A percentile compares a stretch with the other conserved stretches of the same genome.
Evolutionary conservation across 2,797 vertebrate genomes (phyloP).

Genomic region (Aeoliscus strigatus): DNA sequence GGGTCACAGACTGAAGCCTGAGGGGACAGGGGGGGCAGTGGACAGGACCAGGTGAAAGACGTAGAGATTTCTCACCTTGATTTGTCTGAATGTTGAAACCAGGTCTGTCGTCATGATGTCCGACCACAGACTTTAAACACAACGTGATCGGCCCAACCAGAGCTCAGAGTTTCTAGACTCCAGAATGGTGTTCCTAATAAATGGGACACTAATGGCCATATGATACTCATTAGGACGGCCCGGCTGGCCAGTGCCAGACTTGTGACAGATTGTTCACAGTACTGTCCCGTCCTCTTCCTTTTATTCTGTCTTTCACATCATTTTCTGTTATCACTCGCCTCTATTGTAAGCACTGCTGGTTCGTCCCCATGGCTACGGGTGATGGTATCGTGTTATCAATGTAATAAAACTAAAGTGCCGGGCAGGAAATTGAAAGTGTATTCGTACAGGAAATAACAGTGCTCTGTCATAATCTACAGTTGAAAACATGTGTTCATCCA

Average conservation of each 20-base stretch:
- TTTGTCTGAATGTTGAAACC: too few species aligned
- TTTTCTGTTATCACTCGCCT: slow-evolving; percentile 66
- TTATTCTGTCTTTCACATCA: slow-evolving; percentile 62
- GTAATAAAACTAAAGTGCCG: slow-evolving; percentile 83
- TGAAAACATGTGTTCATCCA: slow-evolving; percentile 88
- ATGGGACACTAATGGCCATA: slow-evolving; percentile 42
- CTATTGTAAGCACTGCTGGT: slow-evolving; percentile 63
- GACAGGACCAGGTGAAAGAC: too few species aligned
- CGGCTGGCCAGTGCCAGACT: slow-evolving; percentile 21
- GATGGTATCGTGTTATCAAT: slow-evolving; percentile 83
- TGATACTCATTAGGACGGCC: slow-evolving; percentile 48
- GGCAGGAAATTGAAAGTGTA: slow-evolving; percentile 99
- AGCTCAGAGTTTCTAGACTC: too few species aligned
- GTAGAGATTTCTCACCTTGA: too few species aligned
- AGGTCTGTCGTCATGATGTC: too few species aligned
- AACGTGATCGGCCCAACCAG: too few species aligned
- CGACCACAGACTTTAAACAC: too few species aligned
- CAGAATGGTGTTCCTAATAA: slow-evolving; percentile 19
- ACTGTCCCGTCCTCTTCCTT: slow-evolving; percentile 40
- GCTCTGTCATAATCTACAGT: slow-evolving; percentile 97
- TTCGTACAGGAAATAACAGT: slow-evolving; percentile 98
- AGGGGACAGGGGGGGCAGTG: slow-evolving; percentile 40
- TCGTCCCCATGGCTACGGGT: slow-evolving; percentile 74
- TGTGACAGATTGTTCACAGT: slow-evolving; percentile 44
- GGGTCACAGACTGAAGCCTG: slow-evolving; percentile 40